These are phyloP conservation scores for Bradypodion ventrale DNA, from an alignment of 2,797 vertebrate genomes.

Conservation along the genomic window DNA sequence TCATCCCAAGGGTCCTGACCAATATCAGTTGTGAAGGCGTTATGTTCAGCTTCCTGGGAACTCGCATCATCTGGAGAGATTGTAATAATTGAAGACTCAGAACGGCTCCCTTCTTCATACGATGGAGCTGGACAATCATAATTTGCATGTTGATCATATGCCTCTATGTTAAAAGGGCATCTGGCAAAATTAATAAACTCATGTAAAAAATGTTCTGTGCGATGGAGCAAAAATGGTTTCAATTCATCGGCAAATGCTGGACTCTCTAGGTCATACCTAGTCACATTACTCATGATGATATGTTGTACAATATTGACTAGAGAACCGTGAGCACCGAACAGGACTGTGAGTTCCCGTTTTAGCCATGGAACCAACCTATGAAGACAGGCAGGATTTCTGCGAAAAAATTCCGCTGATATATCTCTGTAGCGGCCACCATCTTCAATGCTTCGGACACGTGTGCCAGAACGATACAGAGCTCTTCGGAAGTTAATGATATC, in stretches of 20 bases:
- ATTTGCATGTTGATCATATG: slow-evolving; percentile 89
- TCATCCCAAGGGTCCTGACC: slow-evolving; percentile 89
- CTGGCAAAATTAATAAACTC: slow-evolving; percentile 93
- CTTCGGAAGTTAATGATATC: slow-evolving; percentile 91
- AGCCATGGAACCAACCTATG: slow-evolving; percentile 92
- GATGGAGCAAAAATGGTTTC: slow-evolving; percentile 87
- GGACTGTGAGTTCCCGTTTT: slow-evolving; percentile 88
- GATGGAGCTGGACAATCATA: slow-evolving; percentile 90
- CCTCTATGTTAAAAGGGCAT: slow-evolving; percentile 92
- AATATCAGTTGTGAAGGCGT: slow-evolving; percentile 65
- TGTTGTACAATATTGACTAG: slow-evolving; percentile 92
- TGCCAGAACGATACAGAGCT: slow-evolving; percentile 87
- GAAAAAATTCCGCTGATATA: slow-evolving; percentile 90
- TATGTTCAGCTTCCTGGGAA: slow-evolving; percentile 71
- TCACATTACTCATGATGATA: slow-evolving; percentile 92
- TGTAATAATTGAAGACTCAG: slow-evolving; percentile 87
- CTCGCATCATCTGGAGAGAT: slow-evolving; percentile 87
- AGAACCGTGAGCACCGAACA: slow-evolving; percentile 89
- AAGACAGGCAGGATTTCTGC: slow-evolving; percentile 90
- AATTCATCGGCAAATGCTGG: slow-evolving; percentile 86
- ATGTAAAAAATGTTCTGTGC: slow-evolving; percentile 93
- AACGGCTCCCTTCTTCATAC: slow-evolving; percentile 87
- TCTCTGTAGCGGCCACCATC: slow-evolving; percentile 90
- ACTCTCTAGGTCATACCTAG: slow-evolving; percentile 87
- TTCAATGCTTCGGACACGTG: slow-evolving; percentile 83